Conservation (phyloP, 2,113 vertebrate genomes). For the Motacilla tschutschensis region DNA sequence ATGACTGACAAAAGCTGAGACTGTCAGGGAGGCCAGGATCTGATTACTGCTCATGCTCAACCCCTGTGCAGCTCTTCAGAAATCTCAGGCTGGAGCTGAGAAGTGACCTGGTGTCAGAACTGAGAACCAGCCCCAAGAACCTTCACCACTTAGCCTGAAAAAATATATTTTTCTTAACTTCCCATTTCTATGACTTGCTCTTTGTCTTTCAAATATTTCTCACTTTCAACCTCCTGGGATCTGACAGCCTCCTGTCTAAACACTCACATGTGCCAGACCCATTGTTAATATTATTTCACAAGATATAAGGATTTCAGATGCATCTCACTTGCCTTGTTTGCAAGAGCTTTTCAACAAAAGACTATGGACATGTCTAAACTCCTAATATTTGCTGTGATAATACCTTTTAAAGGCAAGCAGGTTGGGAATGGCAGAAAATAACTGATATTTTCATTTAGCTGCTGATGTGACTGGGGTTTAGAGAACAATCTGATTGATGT, state of each 20-base stretch:
- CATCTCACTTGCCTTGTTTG: slow-evolving; percentile 48
- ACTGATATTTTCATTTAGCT: slow-evolving; percentile 64
- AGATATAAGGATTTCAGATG: slow-evolving; percentile 59
- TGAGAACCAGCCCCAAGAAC: background rate
- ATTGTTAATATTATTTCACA: slow-evolving; percentile 38
- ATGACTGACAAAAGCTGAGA: background rate
- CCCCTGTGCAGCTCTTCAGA: background rate
- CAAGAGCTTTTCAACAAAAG: slow-evolving; percentile 49
- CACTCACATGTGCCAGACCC: background rate
- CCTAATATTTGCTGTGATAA: slow-evolving; percentile 64
- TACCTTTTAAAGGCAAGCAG: slow-evolving; percentile 62
- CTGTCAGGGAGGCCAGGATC: background rate
- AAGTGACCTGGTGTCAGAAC: background rate
- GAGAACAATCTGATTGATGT: slow-evolving; percentile 57
- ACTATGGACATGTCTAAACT: slow-evolving; percentile 58
- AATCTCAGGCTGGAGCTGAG: background rate
- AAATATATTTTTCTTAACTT: background rate
- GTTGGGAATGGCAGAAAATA: slow-evolving; percentile 53
- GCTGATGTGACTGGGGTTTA: slow-evolving; percentile 57
- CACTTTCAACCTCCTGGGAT: background rate
- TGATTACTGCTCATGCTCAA: background rate
- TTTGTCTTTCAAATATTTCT: slow-evolving; percentile 49
- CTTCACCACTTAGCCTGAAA: background rate
- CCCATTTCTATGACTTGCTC: slow-evolving; percentile 10
- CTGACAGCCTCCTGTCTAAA: slow-evolving; percentile 29